A percentile compares a stretch with the other conserved stretches of the same genome.
These are phyloP conservation scores for Stictonetta naevosa DNA, from an alignment of 2,113 vertebrate species.

Conservation along the genomic window DNA sequence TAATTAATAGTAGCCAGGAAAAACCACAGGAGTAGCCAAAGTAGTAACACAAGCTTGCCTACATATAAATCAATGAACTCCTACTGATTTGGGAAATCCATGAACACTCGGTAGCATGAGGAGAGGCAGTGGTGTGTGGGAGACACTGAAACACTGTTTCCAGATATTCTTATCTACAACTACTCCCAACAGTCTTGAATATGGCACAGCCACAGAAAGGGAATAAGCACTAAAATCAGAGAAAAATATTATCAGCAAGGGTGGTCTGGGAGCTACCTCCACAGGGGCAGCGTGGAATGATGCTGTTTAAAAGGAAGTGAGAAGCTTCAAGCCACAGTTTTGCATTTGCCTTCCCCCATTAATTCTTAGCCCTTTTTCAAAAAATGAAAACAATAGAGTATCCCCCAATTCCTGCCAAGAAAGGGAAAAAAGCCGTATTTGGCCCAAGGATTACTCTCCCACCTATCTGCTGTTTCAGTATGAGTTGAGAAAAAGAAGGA, in stretches of 20 bases:
- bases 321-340: neutral
- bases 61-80: slow-evolving; percentile 33
- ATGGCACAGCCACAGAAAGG: neutral
- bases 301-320: neutral
- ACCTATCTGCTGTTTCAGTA: neutral
- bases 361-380: neutral
- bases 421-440: neutral
- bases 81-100: slow-evolving; percentile 52
- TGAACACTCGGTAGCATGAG: neutral
- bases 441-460: neutral
- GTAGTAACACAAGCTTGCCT: slow-evolving; percentile 28
- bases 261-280: neutral
- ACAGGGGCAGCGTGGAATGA: neutral
- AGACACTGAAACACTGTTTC: slow-evolving; percentile 48
- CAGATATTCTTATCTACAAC: slow-evolving; percentile 25
- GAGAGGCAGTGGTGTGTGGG: slow-evolving; percentile 53
- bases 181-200: neutral
- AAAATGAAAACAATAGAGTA: neutral
- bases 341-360: neutral
- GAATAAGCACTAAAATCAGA: neutral
- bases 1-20: slow-evolving; percentile 34
- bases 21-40: neutral
- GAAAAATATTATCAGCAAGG: neutral
- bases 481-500: neutral
- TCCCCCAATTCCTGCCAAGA: neutral